Evolutionary conservation across 2,113 vertebrate species (phyloP).

Genomic region (Calidris pygmaea): DNA sequence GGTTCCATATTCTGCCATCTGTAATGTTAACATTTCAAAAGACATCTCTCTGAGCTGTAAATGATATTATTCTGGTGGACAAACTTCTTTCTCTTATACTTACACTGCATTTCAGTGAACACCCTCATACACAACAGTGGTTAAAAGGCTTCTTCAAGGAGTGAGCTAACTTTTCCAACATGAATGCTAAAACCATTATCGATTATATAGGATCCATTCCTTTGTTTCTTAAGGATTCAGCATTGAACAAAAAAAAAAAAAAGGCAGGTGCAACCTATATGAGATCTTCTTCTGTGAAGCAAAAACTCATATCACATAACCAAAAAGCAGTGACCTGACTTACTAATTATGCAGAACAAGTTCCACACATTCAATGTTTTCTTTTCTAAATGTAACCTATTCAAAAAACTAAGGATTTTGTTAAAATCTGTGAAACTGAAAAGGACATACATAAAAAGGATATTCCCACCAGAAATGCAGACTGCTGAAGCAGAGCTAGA

Average conservation of each 20-base stretch:
- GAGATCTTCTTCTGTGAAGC: background rate
- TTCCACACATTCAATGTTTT: background rate
- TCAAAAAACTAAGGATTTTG: background rate
- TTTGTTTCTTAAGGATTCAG: background rate
- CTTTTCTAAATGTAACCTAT: background rate
- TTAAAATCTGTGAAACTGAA: background rate
- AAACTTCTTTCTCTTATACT: background rate
- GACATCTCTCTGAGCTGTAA: background rate
- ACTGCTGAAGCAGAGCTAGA: background rate
- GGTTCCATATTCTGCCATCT: slow-evolving; percentile 12
- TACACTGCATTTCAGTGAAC: background rate
- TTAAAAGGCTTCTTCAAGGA: background rate
- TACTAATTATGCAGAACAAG: background rate
- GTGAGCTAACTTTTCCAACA: background rate
- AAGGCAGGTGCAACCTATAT: background rate
- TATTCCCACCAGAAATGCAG: background rate
- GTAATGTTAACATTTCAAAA: background rate
- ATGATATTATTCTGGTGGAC: background rate
- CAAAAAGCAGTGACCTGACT: background rate
- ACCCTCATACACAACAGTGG: background rate
- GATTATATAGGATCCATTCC: background rate
- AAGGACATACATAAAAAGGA: background rate
- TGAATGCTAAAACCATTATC: background rate
- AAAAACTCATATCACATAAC: background rate
- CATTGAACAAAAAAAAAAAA: background rate